phyloP scores from a whole-genome alignment of 2,797 vertebrate species.

The Smutsia gigantea region DNA sequence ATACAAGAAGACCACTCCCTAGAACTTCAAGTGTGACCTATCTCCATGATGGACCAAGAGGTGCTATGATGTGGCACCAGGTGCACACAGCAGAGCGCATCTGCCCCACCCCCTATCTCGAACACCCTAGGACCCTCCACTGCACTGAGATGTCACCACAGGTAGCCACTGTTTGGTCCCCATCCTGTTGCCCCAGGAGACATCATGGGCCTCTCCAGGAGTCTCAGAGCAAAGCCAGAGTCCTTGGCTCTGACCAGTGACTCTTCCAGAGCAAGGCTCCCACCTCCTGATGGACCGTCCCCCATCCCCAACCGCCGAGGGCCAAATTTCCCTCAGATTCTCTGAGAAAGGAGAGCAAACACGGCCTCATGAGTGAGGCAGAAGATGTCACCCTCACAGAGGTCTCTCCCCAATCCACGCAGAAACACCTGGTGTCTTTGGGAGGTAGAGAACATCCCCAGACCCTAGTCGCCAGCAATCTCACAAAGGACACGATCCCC shows the following conservation, averaged over 20 bases:
- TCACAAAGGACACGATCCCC: fast-evolving
- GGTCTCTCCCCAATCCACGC: not conserved
- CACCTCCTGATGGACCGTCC: not conserved
- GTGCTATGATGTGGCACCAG: no score
- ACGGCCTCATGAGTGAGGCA: not conserved
- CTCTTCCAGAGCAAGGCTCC: not conserved
- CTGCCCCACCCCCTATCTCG: not conserved
- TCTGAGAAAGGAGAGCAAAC: not conserved
- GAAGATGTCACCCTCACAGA: not conserved
- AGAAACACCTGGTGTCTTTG: not conserved
- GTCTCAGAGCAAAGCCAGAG: not conserved
- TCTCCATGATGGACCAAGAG: not conserved
- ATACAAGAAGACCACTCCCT: not conserved
- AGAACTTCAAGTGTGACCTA: not conserved
- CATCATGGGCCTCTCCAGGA: not conserved
- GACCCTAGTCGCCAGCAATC: not conserved
- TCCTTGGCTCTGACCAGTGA: not conserved
- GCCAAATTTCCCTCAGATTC: not conserved
- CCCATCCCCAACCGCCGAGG: fast-evolving
- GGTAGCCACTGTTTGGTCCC: not conserved
- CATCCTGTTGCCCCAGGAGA: not conserved
- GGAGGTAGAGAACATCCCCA: not conserved
- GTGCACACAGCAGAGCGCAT: fast-evolving
- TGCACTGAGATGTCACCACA: not conserved
- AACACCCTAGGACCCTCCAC: not conserved